Evolutionary conservation across 2,888 invertebrate species (phyloP), one percentile per base, ranked within the genome.

Genomic region (Dryococelus australis): DNA sequence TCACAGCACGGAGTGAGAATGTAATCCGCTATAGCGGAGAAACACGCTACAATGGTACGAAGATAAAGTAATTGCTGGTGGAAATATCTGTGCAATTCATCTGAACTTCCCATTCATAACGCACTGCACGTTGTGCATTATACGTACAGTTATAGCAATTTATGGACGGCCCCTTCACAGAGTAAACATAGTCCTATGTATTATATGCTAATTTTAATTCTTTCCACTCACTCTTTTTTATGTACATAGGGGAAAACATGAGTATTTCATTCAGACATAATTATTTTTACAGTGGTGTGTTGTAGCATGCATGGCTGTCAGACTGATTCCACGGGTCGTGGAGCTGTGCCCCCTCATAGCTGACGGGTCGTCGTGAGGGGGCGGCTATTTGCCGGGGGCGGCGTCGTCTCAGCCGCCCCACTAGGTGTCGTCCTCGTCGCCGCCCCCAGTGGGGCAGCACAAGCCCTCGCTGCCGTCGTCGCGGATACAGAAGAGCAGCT

Each of bases 381-480:
- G 35, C 35, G 35, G 35, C 35, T 35, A 35, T 35, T 0, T 65
- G 65, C 20, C 65, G 28, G 28, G 83, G 20, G 28, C 13, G 43
- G 16, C 5, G 83, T 28, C 5, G 83, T 28, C 83, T 5, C 5
- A 43, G 83, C 83, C 27, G 28, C 26, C 43, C 43, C 86, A 87
- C 87, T 87, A 87, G 86, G 87, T 87, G 86, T 92, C 92, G 88
- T 94, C 94, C 85, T 94, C 94, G 89, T 93, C 93, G 79, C 92
- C 92, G 85, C 95, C 94, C 0, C 94, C 94, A 84, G 95, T 95
- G 4, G 96, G 95, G 93, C 96, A 98, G 92, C 97, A 97, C 90
- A 97, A 94, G 0, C 96, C 95, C 92, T 98, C 98, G 43, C 95
- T 94, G 20, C 97, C 98, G 90, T 98, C 97, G 87, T 96, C 95